Base-by-base conservation (phyloP, 2,888 invertebrate genomes). In the Macaria liturata region DNA sequence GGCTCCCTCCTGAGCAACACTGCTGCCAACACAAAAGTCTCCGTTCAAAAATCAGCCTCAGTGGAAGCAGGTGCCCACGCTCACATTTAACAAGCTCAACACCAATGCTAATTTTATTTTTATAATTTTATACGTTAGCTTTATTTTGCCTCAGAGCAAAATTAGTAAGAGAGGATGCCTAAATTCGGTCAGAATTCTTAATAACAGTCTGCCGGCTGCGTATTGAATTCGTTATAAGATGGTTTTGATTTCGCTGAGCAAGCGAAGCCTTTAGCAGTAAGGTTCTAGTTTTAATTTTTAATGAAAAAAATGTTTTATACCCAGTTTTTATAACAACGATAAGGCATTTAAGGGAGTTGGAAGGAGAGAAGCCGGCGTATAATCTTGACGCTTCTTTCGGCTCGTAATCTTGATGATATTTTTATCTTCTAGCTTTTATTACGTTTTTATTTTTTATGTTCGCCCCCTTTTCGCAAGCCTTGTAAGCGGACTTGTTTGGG, bases 1-100 rank as follows among this genome's bases (percentile, higher is more conserved):
- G 93, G 93, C 62, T 92, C 91, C 70, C 86, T 95, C 54, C 81
- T 95, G 9, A 92, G 91, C 51, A 94, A 94, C 72, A 87, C 89
- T 4, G 91, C 86, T 9, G 81, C 72, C 44, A 81, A 78, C 53
- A 91, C 91, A 30, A 86, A 76, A 67, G 67, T 91, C 53, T 86
- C 91, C 4, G 80, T 91, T 6, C 84, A 91, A 72, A 91, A 91
- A 66, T 72, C 89, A 3, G 89, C 84, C 3, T 74, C 86, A 9
- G 64, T 90, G n/a, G 79, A 88, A 65, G 76, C 86, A 81, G 86
- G 86, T 83, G 79, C 64, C 70, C 75, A 77, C 54, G 67, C 60
- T 66, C 72, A 66, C 5, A 42, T 20, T 20, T 20, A 68, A 59
- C 53, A 54, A 43, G 37, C 47, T 54, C 9, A 39, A 31, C 9